Conservation (phyloP, 2,113 vertebrate species). For the Carassius auratus region DNA sequence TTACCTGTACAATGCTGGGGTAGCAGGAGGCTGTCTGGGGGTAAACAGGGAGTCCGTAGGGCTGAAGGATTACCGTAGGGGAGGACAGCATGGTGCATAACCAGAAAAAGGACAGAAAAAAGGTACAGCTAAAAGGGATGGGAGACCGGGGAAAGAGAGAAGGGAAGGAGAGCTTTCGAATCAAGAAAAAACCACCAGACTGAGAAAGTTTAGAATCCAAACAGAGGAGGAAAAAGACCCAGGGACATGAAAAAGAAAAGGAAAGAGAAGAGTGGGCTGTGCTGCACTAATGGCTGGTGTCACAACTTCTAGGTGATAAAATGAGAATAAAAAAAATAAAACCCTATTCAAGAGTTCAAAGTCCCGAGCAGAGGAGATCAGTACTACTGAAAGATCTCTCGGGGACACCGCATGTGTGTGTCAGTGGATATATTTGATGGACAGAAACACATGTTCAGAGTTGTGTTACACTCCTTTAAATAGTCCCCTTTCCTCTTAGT, state of each 20-base stretch:
- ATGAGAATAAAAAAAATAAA: conserved; percentile 40
- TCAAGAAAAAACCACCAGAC: conserved; percentile 2
- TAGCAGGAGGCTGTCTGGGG: conserved; percentile 81
- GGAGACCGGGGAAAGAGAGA: conserved; percentile 34
- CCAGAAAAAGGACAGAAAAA: conserved; percentile 63
- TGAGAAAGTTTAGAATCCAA: conserved; percentile 40
- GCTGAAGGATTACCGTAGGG: conserved; percentile 83
- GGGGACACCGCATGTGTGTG: conserved; percentile 64
- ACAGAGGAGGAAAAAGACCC: conserved; percentile 58
- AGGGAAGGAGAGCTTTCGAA: conserved; percentile 21
- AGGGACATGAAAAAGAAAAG: conserved; percentile 29
- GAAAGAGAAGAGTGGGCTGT: conserved; percentile 9
- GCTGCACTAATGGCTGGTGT: neutral
- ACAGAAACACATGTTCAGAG: conserved; percentile 80
- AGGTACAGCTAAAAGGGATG: conserved; percentile 42
- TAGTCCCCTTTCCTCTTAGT: conserved; percentile 69
- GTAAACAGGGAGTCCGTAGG: conserved; percentile 85
- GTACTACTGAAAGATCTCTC: conserved; percentile 64
- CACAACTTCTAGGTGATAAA: neutral
- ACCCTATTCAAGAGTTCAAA: conserved; percentile 43
- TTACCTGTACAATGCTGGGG: conserved; percentile 83
- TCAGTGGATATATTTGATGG: conserved; percentile 66
- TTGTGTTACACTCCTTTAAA: conserved; percentile 79
- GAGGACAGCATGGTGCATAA: conserved; percentile 79
- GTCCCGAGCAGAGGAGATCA: conserved; percentile 57